Base-by-base conservation (phyloP, 2,888 invertebrate genomes). In the Ophion ellenae region DNA sequence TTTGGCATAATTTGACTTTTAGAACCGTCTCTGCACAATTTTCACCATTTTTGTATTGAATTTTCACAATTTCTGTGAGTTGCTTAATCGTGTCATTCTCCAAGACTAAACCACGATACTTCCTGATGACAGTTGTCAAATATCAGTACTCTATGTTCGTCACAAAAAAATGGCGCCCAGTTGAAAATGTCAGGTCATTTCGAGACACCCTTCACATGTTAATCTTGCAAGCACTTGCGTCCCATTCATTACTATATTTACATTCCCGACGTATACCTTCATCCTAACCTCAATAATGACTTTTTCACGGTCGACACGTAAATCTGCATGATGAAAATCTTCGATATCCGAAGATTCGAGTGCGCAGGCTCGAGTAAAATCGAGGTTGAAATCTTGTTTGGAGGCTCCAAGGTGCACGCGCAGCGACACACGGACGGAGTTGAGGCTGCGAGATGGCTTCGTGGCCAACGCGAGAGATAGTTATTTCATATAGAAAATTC, bases 401-500 rank as follows among this genome's bases (percentile, higher is more conserved):
- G 28, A 14, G 6, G n/a, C 11, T 61, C n/a, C 24, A 61, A 28
- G 36, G 64, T 28, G 64, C 14, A 64, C 47, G 66, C 47, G 24
- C 2, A 59, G 10, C 2, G 11, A 67, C n/a, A 67, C n/a, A 67
- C 47, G 24, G 5, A 47, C 45, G 11, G 20, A 28, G 24, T 63
- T 24, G n/a, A 73, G 73, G 24, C 70, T 63, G 66, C 32, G 63
- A 67, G 69, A 70, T 70, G 70, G 70, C 45, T 74, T 64, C 64
- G 82, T 71, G 67, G 77, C 75, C 59, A 71, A 70, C 59, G 80
- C 88, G 82, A 88, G 87, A 88, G 90, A 92, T 90, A 91, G 91
- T 92, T 93, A 92, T 92, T 92, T 91, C 92, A 92, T 91, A 89
- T 83, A 61, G 81, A 91, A 90, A 93, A 93, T 93, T 90, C 89